These are phyloP conservation scores for Oligia fasciuncula DNA, from an alignment of 2,888 invertebrate genomes.

Conservation along the genomic window DNA sequence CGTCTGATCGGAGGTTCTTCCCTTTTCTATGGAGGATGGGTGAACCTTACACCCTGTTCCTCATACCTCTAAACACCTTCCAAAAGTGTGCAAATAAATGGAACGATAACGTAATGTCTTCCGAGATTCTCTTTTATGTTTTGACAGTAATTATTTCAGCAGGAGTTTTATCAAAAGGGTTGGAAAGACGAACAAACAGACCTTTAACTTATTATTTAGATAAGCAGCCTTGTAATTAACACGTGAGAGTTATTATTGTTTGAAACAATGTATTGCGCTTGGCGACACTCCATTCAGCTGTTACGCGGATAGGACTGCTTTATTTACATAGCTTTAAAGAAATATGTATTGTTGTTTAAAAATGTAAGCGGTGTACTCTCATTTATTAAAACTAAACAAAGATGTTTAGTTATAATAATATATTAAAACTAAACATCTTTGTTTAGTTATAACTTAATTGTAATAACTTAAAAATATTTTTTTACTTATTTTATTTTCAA, in stretches of 20 bases:
- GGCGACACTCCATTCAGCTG: slow-evolving; percentile 31
- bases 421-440: too few relatives aligned
- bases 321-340: slow-evolving; percentile 22
- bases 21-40: background rate
- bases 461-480: too few relatives aligned
- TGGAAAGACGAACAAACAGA: slow-evolving; percentile 52
- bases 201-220: slow-evolving; percentile 46
- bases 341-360: slow-evolving; percentile 23
- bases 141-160: slow-evolving; percentile 38
- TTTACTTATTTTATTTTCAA: too few relatives aligned
- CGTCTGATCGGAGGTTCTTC: background rate
- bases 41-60: background rate
- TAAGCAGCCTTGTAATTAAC: slow-evolving; percentile 43
- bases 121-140: slow-evolving; percentile 13
- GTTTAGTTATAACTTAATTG: too few relatives aligned
- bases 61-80: background rate
- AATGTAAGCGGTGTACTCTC: background rate
- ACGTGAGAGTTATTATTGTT: slow-evolving; percentile 56
- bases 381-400: background rate
- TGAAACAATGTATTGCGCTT: slow-evolving; percentile 41
- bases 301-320: slow-evolving; percentile 22
- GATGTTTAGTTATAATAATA: slow-evolving; percentile 1
- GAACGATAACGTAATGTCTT: slow-evolving; percentile 31
- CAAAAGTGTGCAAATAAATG: slow-evolving; percentile 40
- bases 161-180: slow-evolving; percentile 37